Percentiles rank a stretch among this genome's conserved stretches.
Evolutionary conservation across 2,113 vertebrate species (phyloP).

Genomic region (Hippocampus barbouri): DNA sequence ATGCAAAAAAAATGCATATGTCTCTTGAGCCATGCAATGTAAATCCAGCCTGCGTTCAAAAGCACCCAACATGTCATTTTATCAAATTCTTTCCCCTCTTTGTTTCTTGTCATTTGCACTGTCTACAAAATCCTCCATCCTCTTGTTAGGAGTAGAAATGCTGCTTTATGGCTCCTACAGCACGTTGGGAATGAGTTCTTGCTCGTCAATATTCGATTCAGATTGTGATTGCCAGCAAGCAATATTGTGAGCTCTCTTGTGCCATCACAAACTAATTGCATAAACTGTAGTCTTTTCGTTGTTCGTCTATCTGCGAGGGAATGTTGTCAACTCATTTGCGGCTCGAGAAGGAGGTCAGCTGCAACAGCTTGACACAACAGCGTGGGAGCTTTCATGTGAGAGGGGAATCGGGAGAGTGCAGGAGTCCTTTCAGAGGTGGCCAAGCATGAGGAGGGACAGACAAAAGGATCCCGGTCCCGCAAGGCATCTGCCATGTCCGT

Average conservation of each 20-base stretch:
- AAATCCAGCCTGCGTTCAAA: neutral
- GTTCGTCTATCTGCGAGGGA: conserved; percentile 3
- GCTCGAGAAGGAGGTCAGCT: conserved; percentile 37
- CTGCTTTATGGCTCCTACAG: neutral
- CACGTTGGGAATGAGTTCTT: neutral
- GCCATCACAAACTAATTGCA: neutral
- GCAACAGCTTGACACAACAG: conserved; percentile 45
- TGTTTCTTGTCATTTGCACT: neutral
- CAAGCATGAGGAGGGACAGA: conserved; percentile 61
- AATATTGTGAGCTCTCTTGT: neutral
- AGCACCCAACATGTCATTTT: conserved; percentile 4
- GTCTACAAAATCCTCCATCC: neutral
- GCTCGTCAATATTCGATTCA: conserved; percentile 7
- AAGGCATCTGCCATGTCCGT: conserved; percentile 42
- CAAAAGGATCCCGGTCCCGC: conserved; percentile 46
- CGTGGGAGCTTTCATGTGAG: conserved; percentile 47
- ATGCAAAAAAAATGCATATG: neutral
- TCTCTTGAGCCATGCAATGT: neutral
- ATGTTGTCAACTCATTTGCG: conserved; percentile 20
- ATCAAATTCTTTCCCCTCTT: neutral
- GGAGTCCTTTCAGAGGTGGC: conserved; percentile 54
- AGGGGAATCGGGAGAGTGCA: conserved; percentile 49
- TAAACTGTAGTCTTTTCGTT: conserved; percentile 1
- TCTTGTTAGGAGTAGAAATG: neutral
- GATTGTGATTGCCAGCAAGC: neutral